Percentiles rank a stretch among this genome's conserved stretches.
phyloP scores from a whole-genome alignment of 2,797 vertebrate genomes.

The Enteromius trimaculatus region DNA sequence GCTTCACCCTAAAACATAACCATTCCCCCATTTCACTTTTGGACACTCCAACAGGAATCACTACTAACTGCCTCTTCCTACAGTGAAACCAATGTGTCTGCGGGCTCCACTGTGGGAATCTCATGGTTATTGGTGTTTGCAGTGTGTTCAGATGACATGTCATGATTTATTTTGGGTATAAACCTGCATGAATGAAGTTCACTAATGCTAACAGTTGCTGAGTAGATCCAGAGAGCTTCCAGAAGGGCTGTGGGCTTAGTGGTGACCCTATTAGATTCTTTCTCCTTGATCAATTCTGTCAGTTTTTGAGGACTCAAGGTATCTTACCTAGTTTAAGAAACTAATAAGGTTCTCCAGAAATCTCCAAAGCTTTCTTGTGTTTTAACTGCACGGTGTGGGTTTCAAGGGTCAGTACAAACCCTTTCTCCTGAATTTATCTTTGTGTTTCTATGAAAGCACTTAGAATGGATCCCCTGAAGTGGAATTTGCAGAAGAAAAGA shows the following conservation, averaged over 20 bases:
- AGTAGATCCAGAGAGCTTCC: conserved; percentile 37
- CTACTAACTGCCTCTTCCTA: conserved; percentile 52
- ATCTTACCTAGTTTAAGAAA: neutral
- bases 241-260: conserved; percentile 39
- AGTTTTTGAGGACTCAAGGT: neutral
- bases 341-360: neutral
- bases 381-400: conserved; percentile 57
- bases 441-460: neutral
- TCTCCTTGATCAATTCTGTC: conserved; percentile 16
- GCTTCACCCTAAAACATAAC: conserved; percentile 15
- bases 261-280: conserved; percentile 35
- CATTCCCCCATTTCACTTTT: conserved; percentile 12
- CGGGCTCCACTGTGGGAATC: conserved; percentile 30
- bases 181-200: conserved; percentile 59
- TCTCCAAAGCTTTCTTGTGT: conserved; percentile 38
- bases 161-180: conserved; percentile 43
- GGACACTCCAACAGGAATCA: conserved; percentile 33
- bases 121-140: conserved; percentile 66
- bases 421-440: conserved; percentile 18
- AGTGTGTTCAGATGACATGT: conserved; percentile 52
- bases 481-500: neutral
- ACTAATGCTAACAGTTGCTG: conserved; percentile 52
- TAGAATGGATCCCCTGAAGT: conserved; percentile 7
- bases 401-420: neutral
- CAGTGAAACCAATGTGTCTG: conserved; percentile 14